Conservation (phyloP, 2,888 invertebrate genomes). For the Drosophila eohydei region DNA sequence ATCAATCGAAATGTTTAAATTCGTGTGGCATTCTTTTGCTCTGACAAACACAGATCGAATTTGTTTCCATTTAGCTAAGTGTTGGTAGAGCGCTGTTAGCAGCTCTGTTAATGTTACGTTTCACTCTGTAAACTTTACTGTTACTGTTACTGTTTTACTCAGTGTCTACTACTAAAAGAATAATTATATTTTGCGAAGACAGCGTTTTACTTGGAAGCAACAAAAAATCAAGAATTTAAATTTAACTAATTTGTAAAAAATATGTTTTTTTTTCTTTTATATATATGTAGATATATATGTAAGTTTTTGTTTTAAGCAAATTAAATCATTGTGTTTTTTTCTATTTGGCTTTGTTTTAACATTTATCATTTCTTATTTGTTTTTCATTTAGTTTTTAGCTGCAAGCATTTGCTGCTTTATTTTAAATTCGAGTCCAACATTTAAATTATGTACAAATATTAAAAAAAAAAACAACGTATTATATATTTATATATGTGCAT, state of each 20-base stretch:
- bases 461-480: constrained; percentile 47
- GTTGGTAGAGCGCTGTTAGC: not conserved
- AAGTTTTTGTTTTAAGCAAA: constrained; percentile 33
- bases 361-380: not conserved
- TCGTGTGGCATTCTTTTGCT: constrained; percentile 27
- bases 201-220: constrained; percentile 76
- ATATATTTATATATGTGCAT: constrained; percentile 31
- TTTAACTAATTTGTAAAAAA: constrained; percentile 50
- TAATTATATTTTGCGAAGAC: constrained; percentile 67
- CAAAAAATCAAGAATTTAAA: constrained; percentile 40
- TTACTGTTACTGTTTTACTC: constrained; percentile 3
- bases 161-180: constrained; percentile 56
- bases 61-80: constrained; percentile 9
- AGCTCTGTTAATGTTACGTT: constrained; percentile 4
- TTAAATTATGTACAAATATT: constrained; percentile 78
- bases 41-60: constrained; percentile 14
- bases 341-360: constrained; percentile 62
- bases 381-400: constrained; percentile 50
- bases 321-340: constrained; percentile 36
- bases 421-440: constrained; percentile 80
- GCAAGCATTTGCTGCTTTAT: constrained; percentile 62
- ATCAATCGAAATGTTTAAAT: constrained; percentile 23
- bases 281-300: not conserved
- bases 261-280: constrained; percentile 5
- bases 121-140: not conserved